Base-by-base conservation (phyloP, 1,140 invertebrate species). In the Plectus sambesii region DNA sequence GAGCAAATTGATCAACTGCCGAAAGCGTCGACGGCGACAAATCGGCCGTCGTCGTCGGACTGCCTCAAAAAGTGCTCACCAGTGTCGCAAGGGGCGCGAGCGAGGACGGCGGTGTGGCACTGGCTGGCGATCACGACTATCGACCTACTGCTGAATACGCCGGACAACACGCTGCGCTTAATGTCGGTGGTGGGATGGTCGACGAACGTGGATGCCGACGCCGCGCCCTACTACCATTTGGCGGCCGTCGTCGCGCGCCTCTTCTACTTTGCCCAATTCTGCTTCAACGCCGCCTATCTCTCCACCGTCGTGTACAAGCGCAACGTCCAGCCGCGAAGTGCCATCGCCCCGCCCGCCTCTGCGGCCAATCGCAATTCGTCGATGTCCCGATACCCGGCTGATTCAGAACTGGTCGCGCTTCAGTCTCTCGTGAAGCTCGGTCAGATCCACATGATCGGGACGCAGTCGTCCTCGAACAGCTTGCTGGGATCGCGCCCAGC, bases 111-210 rank as follows among this genome's bases (percentile, higher is more conserved):
- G 20, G 55, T 57, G 8, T 49, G 57, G 24, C 37, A 43, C 29
- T 57, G 55, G 55, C 39, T 57, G 8, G 56, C 40, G 8, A 58
- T 57, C 27, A 57, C 55, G 4, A 59, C 56, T 12, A 53, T 57
- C 35, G 49, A 57, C 35, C 25, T 59, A 8, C 35, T 57, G 15
- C 41, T 57, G 1, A 57, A 57, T 36, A 42, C 50, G n/a, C 55
- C 55, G 12, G 55, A 57, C 25, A 59, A 54, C 27, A 12, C 53
- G 24, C 24, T 58, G 8, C 55, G 51, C n/a, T 35, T 55, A 20
- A 22, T 17, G 17, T 51, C 22, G 36, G 39, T 55, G 22, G 15
- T 56, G 9, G 20, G 17, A 15, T 53, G 25, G 50, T 9, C 51
- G 22, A 3, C 20, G 8, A 22, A 19, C 8, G 12, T 9, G 47